Conservation (phyloP, 2,797 vertebrate genomes). For the Geotria australis region DNA sequence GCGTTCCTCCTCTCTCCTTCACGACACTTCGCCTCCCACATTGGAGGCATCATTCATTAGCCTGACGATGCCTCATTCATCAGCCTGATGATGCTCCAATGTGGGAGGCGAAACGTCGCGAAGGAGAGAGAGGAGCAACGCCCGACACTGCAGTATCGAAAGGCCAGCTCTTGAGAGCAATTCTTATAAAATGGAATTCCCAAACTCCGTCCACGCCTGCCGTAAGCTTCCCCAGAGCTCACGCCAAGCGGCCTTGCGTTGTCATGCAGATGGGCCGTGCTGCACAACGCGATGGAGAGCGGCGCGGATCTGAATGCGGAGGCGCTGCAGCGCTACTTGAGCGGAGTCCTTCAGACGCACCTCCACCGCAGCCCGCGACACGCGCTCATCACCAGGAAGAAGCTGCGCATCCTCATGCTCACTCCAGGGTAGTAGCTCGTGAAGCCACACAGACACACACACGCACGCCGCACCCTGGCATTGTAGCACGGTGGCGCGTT, state of each 20-base stretch:
- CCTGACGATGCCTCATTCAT: too few species aligned
- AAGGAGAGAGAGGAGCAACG: too few species aligned
- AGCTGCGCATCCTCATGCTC: slow-evolving; percentile 31
- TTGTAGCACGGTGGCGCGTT: background rate
- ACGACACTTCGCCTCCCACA: too few species aligned
- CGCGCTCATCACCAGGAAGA: slow-evolving; percentile 7
- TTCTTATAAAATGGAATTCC: too few species aligned
- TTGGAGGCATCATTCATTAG: too few species aligned
- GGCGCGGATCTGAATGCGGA: slow-evolving; percentile 34
- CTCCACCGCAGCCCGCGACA: slow-evolving; percentile 12
- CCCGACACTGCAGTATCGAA: too few species aligned
- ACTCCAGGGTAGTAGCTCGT: slow-evolving; percentile 36
- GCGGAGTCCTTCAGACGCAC: slow-evolving; percentile 27
- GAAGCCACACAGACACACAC: background rate
- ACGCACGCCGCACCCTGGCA: background rate
- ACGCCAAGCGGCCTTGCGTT: background rate
- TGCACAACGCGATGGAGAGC: slow-evolving; percentile 32
- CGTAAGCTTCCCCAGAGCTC: background rate
- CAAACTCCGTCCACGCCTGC: background rate
- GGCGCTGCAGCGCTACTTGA: slow-evolving; percentile 52
- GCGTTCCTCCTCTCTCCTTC: too few species aligned
- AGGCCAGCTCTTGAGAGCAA: too few species aligned
- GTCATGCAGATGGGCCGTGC: slow-evolving; percentile 40
- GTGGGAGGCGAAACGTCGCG: too few species aligned
- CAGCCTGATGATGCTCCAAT: too few species aligned